Percentiles rank a stretch among this genome's conserved stretches.
Evolutionary conservation across 2,113 vertebrate species (phyloP).

Genomic region (Hemichromis elongatus): DNA sequence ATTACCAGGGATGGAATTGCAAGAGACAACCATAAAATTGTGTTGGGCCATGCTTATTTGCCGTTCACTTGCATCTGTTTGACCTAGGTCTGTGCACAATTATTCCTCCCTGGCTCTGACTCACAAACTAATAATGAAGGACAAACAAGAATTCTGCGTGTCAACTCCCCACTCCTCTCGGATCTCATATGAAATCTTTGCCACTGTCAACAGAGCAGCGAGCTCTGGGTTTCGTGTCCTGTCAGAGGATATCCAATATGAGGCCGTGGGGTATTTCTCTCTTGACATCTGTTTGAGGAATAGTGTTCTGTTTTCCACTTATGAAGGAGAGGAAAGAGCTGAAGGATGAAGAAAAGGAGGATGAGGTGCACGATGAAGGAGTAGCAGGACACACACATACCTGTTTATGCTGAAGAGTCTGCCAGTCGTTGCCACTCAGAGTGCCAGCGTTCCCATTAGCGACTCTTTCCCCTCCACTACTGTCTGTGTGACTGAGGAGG

Average conservation of each 20-base stretch:
- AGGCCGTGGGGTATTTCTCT: constrained; percentile 7
- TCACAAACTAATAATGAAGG: constrained; percentile 92
- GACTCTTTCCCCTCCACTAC: constrained; percentile 81
- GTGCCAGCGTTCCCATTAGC: constrained; percentile 87
- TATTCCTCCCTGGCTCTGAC: constrained; percentile 84
- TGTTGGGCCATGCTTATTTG: constrained; percentile 88
- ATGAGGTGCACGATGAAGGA: background rate
- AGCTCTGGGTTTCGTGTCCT: constrained; percentile 53
- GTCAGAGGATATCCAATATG: constrained; percentile 22
- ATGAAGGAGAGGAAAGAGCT: background rate
- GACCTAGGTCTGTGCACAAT: constrained; percentile 87
- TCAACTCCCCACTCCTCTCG: constrained; percentile 87
- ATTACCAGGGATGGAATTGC: constrained; percentile 85
- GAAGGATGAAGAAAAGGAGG: background rate
- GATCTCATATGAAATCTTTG: constrained; percentile 90
- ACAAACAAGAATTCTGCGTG: constrained; percentile 86
- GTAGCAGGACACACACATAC: constrained; percentile 61
- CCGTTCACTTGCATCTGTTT: constrained; percentile 90
- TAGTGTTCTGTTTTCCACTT: constrained; percentile 12
- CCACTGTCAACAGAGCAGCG: constrained; percentile 86
- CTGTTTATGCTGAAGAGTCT: constrained; percentile 90
- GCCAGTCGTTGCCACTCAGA: constrained; percentile 80
- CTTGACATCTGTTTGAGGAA: constrained; percentile 31
- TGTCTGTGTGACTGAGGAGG: constrained; percentile 89
- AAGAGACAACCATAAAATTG: constrained; percentile 93